Percentiles rank a stretch among this genome's conserved stretches.
phyloP scores from a whole-genome alignment of 2,888 invertebrate genomes.

The Hydrotaea cyrtoneurina region DNA sequence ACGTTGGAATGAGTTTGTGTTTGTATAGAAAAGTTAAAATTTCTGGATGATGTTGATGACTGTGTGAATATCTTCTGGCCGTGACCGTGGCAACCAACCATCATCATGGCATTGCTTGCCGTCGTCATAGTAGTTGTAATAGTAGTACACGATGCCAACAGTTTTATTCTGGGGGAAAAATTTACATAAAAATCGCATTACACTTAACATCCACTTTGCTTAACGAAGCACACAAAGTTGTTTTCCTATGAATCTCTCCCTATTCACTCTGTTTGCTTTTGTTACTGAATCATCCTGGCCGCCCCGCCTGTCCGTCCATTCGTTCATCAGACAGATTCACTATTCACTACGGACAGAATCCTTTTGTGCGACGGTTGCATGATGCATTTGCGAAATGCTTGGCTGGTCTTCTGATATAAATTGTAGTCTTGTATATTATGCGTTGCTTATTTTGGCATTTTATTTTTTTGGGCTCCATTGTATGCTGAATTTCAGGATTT shows the following conservation, averaged over 20 bases:
- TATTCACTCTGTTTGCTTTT: slow-evolving; percentile 39
- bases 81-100: slow-evolving; percentile 65
- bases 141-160: slow-evolving; percentile 26
- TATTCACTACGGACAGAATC: slow-evolving; percentile 16
- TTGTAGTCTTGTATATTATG: slow-evolving; percentile 14
- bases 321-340: slow-evolving; percentile 11
- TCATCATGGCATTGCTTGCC: slow-evolving; percentile 13
- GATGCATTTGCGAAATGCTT: slow-evolving; percentile 41
- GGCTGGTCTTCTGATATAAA: slow-evolving; percentile 39
- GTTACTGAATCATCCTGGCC: slow-evolving; percentile 13
- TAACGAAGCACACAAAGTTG: slow-evolving; percentile 78
- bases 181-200: slow-evolving; percentile 81
- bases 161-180: slow-evolving; percentile 69
- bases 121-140: slow-evolving; percentile 16
- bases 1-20: not conserved
- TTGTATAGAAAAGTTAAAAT: slow-evolving; percentile 48
- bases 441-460: not conserved
- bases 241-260: slow-evolving; percentile 53
- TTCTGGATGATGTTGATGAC: slow-evolving; percentile 45
- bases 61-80: slow-evolving; percentile 60
- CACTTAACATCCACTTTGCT: slow-evolving; percentile 81
- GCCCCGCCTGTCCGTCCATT: slow-evolving; percentile 30
- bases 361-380: slow-evolving; percentile 28
- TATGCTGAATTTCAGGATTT: not conserved
- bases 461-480: slow-evolving; percentile 21